These are phyloP conservation scores for Ctenopoma kingsleyae DNA, from an alignment of 2,797 vertebrate genomes.

Conservation along the genomic window DNA sequence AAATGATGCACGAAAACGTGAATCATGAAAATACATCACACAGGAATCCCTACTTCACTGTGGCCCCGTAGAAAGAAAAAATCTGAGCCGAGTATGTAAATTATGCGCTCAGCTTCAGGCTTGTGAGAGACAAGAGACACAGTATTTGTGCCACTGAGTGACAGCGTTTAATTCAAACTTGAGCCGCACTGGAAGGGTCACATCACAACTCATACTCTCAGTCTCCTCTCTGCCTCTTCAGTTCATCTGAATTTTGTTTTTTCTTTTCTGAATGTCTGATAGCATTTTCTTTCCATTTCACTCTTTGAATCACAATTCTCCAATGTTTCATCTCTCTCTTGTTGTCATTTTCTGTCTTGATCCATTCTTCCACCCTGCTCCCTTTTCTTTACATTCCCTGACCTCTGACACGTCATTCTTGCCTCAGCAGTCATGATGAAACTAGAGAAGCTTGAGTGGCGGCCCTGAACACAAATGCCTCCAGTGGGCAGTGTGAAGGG, in stretches of 20 bases:
- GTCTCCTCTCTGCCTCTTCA: background rate
- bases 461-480: conserved; percentile 11
- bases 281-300: background rate
- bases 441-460: conserved; percentile 30
- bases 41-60: background rate
- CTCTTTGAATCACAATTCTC: background rate
- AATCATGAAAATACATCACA: background rate
- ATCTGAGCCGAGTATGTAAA: conserved; percentile 33
- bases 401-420: conserved; percentile 48
- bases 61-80: background rate
- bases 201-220: background rate
- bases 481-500: conserved; percentile 20
- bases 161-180: conserved; percentile 6
- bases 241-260: background rate
- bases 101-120: conserved; percentile 18
- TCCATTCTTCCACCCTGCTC: background rate
- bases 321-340: conserved; percentile 4
- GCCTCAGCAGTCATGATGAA: conserved; percentile 39
- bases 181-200: background rate
- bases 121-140: conserved; percentile 2
- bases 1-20: background rate
- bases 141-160: conserved; percentile 2
- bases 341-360: background rate
- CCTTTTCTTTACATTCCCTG: conserved; percentile 40
- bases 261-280: background rate